Conservation (phyloP, 2,888 invertebrate genomes). For the Tipula lateralis region DNA sequence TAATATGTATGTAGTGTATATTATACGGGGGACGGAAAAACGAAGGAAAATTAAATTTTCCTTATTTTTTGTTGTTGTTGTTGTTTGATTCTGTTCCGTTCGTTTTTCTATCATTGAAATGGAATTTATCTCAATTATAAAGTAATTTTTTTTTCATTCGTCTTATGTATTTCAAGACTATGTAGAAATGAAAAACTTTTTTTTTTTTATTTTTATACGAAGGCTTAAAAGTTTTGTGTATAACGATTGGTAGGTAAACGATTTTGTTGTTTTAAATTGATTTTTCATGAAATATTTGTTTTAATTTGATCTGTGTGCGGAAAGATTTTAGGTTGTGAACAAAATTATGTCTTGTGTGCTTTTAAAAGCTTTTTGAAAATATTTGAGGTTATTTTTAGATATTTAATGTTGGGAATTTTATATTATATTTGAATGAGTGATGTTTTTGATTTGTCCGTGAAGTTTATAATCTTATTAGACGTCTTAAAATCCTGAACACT, state of each 20-base stretch:
- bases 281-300: neutral
- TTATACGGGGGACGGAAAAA: neutral
- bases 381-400: neutral
- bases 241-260: neutral
- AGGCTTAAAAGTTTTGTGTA: neutral
- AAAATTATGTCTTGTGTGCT: neutral
- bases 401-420: neutral
- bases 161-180: neutral
- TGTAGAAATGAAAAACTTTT: conserved; percentile 11
- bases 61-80: neutral
- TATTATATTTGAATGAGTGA: neutral
- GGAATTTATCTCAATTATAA: conserved; percentile 24
- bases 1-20: neutral
- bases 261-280: conserved; percentile 2
- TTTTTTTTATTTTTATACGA: neutral
- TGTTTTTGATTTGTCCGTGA: neutral
- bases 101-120: neutral
- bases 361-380: neutral
- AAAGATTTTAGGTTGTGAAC: neutral
- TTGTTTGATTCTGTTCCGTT: neutral
- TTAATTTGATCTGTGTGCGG: conserved; percentile 12
- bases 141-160: neutral
- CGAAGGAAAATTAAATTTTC: neutral
- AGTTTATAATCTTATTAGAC: neutral
- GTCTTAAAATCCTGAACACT: no score